A percentile compares a stretch with the other conserved stretches of the same genome.
Conservation (phyloP, 2,888 invertebrate species). For the Platycnemis pennipes region DNA sequence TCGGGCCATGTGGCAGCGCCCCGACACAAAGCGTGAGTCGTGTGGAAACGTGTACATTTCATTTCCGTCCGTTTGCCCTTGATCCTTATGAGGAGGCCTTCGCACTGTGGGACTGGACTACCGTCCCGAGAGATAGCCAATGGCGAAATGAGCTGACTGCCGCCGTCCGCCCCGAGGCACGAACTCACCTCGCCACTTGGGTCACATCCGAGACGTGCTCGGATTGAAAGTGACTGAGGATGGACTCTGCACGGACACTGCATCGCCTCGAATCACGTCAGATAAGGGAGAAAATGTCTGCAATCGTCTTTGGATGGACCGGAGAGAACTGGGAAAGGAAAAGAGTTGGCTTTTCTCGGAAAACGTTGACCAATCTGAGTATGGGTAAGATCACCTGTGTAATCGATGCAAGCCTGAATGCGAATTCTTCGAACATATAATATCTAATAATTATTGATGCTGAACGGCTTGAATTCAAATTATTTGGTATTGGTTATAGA, state of each 20-base stretch:
- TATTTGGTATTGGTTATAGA: too few relatives aligned
- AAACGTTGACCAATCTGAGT: too few relatives aligned
- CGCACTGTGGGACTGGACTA: neutral
- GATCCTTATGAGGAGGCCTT: neutral
- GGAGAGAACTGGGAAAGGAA: neutral
- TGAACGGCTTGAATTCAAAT: too few relatives aligned
- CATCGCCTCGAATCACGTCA: neutral
- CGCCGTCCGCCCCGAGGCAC: neutral
- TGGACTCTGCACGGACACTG: neutral
- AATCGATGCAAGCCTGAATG: too few relatives aligned
- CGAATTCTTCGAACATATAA: too few relatives aligned
- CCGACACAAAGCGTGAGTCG: neutral
- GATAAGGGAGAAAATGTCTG: neutral
- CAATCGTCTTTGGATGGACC: neutral
- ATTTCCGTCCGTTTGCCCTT: neutral
- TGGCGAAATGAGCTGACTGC: neutral
- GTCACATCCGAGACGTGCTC: neutral
- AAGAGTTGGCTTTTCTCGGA: neutral
- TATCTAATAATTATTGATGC: too few relatives aligned
- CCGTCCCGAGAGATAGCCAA: neutral
- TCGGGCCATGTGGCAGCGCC: neutral
- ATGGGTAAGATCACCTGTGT: too few relatives aligned
- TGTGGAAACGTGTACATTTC: neutral
- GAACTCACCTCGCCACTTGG: neutral
- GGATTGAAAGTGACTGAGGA: neutral